A percentile compares a stretch with the other conserved stretches of the same genome.
Conservation (phyloP, 2,888 invertebrate genomes). For the Caenorhabditis afra region DNA sequence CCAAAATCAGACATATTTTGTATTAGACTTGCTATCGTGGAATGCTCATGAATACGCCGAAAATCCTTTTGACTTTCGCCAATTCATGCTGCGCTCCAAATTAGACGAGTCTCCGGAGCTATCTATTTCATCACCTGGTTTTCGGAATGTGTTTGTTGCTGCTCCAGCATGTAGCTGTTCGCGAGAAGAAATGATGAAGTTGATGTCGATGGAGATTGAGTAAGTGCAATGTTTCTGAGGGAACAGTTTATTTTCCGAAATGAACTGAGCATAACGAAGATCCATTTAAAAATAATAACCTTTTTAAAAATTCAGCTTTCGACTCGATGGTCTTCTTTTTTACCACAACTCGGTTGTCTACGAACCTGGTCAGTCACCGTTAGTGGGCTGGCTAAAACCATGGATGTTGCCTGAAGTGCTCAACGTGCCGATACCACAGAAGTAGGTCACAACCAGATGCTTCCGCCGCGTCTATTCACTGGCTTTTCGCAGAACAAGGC, state of each 20-base stretch:
- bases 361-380: constrained; percentile 87
- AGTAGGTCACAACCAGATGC: constrained; percentile 32
- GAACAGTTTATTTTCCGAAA: background rate
- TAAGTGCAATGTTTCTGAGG: too few relatives aligned
- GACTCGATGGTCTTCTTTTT: constrained; percentile 91
- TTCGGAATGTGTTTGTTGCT: constrained; percentile 82
- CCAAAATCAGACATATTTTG: constrained; percentile 85
- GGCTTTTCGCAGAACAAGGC: too few relatives aligned
- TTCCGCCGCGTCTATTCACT: too few relatives aligned
- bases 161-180: constrained; percentile 81
- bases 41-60: constrained; percentile 50
- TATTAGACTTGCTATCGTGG: constrained; percentile 91
- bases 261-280: background rate
- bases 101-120: constrained; percentile 84
- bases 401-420: constrained; percentile 80
- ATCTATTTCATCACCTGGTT: constrained; percentile 12
- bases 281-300: background rate
- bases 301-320: constrained; percentile 68
- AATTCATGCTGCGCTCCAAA: constrained; percentile 89
- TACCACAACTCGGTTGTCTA: constrained; percentile 89
- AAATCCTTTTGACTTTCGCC: constrained; percentile 86
- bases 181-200: constrained; percentile 70
- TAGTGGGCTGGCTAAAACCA: constrained; percentile 91
- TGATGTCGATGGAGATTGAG: constrained; percentile 61
- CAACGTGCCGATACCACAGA: constrained; percentile 59